Evolutionary conservation across 2,113 vertebrate species (phyloP), one percentile per base, ranked within the genome.

Genomic region (Ceyx cyanopectus): DNA sequence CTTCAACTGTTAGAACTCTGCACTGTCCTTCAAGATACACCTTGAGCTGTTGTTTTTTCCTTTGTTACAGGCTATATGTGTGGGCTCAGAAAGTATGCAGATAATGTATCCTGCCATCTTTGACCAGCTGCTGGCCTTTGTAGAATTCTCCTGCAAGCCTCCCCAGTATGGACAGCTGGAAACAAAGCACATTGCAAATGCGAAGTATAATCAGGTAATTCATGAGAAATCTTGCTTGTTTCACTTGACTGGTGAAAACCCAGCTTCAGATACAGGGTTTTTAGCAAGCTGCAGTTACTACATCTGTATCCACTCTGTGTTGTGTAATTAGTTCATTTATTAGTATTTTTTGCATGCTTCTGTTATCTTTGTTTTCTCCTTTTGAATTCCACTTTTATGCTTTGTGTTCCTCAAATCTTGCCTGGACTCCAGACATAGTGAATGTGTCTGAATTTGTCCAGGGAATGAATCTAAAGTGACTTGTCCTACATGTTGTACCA

Each of bases 41-140:
- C 45, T 73, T 54, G 65, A 90, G 20, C 6, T 61, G 30, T 7
- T 54, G 8, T 66, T 24, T 79, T 86, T 91, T 79, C 23, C 81
- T 87, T 77, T 81, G 19, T 5, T 97, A 63, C 95, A 99, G 99
- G 99, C 99, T 85, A 99, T 99, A 97, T 99, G 99, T 92, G 97
- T 99, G 87, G 99, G 99, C 89, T 98, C 99, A 14, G 99, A 99
- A 98, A 98, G 98, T 90, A 99, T 99, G 98, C 99, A 99, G 97
- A 98, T 99, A 98, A 99, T 99, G 99, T 99, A 99, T 98, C 99
- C 99, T 45, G 99, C 99, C 95, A 99, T 99, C 97, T 99, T 99
- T 50, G 98, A 99, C 93, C 99, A 99, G 95, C 98, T 99, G 61
- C 97, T 99, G 90, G 98, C 99, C 87, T 99, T 99, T 95, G 99